Base-by-base conservation (phyloP, 2,888 invertebrate genomes). In the Drosophila prostipennis region DNA sequence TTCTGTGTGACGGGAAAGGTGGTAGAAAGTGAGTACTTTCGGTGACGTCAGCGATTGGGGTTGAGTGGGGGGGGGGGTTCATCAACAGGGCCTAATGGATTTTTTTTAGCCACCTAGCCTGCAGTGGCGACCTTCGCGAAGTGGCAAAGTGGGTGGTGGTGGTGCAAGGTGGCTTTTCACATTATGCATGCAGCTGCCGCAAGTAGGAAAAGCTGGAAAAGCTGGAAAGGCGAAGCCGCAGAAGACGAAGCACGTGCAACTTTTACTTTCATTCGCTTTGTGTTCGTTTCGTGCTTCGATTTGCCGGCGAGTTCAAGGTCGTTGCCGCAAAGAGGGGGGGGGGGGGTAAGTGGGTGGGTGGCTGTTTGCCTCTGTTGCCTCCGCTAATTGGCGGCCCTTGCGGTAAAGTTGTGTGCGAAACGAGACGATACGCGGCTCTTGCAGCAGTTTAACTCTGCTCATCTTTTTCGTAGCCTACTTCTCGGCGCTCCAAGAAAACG, bases 181-280 rank as follows among this genome's bases (percentile, higher is more conserved):
- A 82, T 82, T 82, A 88, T 88, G 77, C 87, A 82, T 82, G 82
- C 86, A 87, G 67, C 76, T 75, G 82, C 79, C 70, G 74, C 79
- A 78, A 79, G 77, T 77, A 52, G 75, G 76, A 76, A 37, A 43
- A 48, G 64, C 69, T 55, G 56, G 52, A 16, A 37, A 37, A 39
- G 23, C 36, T 14, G 51, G 37, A 4, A 40, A 42, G 42, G 40
- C 36, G 49, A 48, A 42, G 29, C 72, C 57, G 32, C 32, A 32
- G 34, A 70, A 69, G 76, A 59, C 53, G 70, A n/a, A 48, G 67
- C 57, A 73, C 57, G 52, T 73, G 69, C 69, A 78, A 82, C 88
- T 82, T 82, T 87, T 74, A 87, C 88, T 81, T 87, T 81, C 81
- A 69, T 63, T 82, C 72, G 74, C 70, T 48, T 84, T 72, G 59